phyloP scores from a whole-genome alignment of 1,140 invertebrate species.

The Aphelinus atriplicis region DNA sequence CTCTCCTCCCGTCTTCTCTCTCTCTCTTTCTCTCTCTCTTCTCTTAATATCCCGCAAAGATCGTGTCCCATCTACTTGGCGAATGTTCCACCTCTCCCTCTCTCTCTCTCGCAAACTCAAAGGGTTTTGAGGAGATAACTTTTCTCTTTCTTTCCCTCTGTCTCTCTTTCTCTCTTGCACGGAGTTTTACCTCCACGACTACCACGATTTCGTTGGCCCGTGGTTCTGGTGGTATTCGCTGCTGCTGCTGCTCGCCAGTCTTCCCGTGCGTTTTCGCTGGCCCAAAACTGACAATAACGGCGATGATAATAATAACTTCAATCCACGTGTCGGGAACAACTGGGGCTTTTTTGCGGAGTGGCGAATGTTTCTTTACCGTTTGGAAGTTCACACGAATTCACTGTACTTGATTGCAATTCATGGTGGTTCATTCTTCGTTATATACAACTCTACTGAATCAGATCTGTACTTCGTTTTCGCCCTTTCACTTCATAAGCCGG shows the following conservation, averaged over 20 bases:
- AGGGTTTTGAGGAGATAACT: constrained; percentile 21
- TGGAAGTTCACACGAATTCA: too few relatives aligned
- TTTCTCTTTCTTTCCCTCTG: not conserved
- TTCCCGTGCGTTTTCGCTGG: not conserved
- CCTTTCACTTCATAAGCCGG: too few relatives aligned
- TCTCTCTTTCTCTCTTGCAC: not conserved
- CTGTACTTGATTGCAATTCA: too few relatives aligned
- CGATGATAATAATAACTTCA: not conserved
- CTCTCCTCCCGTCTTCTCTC: constrained; percentile 20
- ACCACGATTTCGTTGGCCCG: constrained; percentile 7
- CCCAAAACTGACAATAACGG: not conserved
- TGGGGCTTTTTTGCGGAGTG: not conserved
- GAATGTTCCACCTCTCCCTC: constrained; percentile 26
- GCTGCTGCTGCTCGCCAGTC: not conserved
- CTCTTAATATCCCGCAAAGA: constrained; percentile 49
- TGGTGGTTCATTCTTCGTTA: too few relatives aligned
- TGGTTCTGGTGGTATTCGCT: not conserved
- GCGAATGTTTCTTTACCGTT: too few relatives aligned
- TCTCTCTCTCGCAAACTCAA: constrained; percentile 5
- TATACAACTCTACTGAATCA: too few relatives aligned
- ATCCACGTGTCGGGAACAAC: not conserved
- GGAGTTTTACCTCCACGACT: not conserved
- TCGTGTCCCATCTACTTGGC: constrained; percentile 43
- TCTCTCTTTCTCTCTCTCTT: constrained; percentile 18
- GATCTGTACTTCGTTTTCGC: too few relatives aligned